Base-by-base conservation (phyloP, 2,113 vertebrate species). In the Nansenia antarctica region DNA sequence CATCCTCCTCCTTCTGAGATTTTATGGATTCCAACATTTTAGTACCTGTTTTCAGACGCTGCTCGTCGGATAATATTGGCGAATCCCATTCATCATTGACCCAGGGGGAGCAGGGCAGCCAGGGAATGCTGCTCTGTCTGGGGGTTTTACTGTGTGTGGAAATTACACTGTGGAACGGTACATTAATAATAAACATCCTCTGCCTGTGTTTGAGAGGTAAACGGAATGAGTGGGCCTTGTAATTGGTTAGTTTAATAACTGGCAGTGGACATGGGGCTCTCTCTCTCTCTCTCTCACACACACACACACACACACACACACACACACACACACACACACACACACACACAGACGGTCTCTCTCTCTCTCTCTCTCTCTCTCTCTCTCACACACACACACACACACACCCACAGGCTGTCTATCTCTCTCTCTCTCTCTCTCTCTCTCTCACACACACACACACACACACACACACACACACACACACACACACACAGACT, bases 221-320 rank as follows among this genome's bases (percentile, higher is more conserved):
- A 82, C 20, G 54, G 78, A 67, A 83, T 69, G 78, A 78, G 76
- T 59, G 57, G 72, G 65, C 31, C 61, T 70, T 72, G 81, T 82
- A 77, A 86, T 85, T 80, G 67, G 64, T 80, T 77, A 55, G 70
- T 82, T 81, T 76, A 78, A 83, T 76, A 85, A 77, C 66, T 69
- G 67, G 47, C 78, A 70, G 71, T 59, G 59, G 63, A 64, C 57
- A 2, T 14, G 72, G 53, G 59, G 60, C 62, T 76, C 59, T 60
- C 42, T 75, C 54, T 30, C 32, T 67, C 53, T 66, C 22, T 14
- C 61, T 54, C 49, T 57, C 59, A 62, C 39, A 58, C 37, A 62
- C 62, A 67, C 64, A 62, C 14, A 22, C 66, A 45, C 54, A 22
- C 70, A 57, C 18, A 42, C 54, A 54, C 2, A 15, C 61, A 74